These are phyloP conservation scores for Clarias magur DNA, from an alignment of 2,113 vertebrate genomes.

Conservation along the genomic window DNA sequence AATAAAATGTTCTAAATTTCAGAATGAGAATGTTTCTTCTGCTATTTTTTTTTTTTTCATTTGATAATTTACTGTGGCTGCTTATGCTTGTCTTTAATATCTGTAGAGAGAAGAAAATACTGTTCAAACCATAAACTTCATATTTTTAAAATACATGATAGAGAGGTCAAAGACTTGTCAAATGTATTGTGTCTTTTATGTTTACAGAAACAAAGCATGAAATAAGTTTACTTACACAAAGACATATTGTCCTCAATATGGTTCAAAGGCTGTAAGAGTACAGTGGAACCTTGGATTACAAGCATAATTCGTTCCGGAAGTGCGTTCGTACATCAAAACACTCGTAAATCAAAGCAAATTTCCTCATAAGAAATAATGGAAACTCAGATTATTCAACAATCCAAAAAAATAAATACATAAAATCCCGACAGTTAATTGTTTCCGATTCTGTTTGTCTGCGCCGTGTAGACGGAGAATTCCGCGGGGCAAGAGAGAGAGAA, in stretches of 20 bases:
- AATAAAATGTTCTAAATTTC: background rate
- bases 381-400: too few species aligned
- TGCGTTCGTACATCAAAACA: too few species aligned
- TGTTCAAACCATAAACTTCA: background rate
- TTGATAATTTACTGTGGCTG: background rate
- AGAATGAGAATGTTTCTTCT: background rate
- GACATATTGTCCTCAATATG: background rate
- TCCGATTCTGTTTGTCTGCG: too few species aligned
- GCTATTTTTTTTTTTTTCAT: background rate
- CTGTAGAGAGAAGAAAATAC: background rate
- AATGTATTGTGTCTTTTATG: slow-evolving; percentile 17
- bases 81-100: background rate
- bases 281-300: too few species aligned
- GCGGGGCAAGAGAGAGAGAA: too few species aligned
- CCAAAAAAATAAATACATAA: too few species aligned
- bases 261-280: background rate
- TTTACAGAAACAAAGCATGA: slow-evolving; percentile 25
- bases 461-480: too few species aligned
- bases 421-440: too few species aligned
- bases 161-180: slow-evolving; percentile 43
- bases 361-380: too few species aligned
- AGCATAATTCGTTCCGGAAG: too few species aligned
- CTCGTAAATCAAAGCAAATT: too few species aligned
- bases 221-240: slow-evolving; percentile 40
- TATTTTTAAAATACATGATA: background rate